A percentile compares a stretch with the other conserved stretches of the same genome.
phyloP scores from a whole-genome alignment of 2,797 vertebrate species.

The Ciconia nigra region DNA sequence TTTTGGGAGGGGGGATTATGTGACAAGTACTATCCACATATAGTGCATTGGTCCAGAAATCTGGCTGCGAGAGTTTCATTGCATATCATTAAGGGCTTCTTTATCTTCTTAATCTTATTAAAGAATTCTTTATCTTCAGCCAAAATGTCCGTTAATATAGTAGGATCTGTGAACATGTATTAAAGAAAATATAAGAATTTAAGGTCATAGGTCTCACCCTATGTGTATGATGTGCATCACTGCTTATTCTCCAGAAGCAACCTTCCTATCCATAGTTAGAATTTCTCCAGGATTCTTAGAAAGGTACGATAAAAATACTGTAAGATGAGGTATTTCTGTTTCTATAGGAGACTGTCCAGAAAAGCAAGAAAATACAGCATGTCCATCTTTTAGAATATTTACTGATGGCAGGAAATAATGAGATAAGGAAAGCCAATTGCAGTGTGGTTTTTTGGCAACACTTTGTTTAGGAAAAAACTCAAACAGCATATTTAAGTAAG shows the following conservation, averaged over 20 bases:
- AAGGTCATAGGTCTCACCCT: neutral
- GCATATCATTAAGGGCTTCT: neutral
- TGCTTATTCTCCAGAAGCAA: neutral
- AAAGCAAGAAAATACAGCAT: neutral
- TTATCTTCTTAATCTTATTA: neutral
- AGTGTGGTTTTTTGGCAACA: neutral
- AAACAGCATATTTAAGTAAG: neutral
- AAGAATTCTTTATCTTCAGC: neutral
- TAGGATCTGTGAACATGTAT: neutral
- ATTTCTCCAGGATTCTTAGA: neutral
- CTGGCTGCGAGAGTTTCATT: neutral
- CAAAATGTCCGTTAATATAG: neutral
- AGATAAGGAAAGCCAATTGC: neutral
- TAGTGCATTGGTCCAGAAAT: neutral
- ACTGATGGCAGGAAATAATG: neutral
- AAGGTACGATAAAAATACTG: neutral
- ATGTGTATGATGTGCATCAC: neutral
- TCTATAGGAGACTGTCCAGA: neutral
- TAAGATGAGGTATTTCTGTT: neutral
- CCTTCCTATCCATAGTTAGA: neutral
- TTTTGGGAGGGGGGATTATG: rapidly evolving
- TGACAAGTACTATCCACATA: neutral
- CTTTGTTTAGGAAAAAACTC: neutral
- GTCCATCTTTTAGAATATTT: neutral
- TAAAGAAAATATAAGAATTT: neutral